Evolutionary conservation across 2,113 vertebrate species (phyloP), one percentile per base, ranked within the genome.

Genomic region (Cinclus cinclus): DNA sequence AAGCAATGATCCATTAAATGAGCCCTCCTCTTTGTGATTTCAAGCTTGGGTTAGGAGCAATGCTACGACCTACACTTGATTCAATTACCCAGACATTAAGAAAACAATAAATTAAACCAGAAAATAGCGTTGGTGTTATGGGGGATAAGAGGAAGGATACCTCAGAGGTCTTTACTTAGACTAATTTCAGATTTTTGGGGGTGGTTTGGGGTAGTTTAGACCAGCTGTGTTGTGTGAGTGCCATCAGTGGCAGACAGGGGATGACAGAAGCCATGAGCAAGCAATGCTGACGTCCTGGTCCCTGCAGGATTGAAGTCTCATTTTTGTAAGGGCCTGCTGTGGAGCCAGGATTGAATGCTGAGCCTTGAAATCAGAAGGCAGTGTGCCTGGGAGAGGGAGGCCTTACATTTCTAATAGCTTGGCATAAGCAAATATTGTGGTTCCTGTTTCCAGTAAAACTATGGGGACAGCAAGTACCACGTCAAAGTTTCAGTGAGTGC

Each of bases 1-100:
- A 90, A 91, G 75, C 56, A 90, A 90, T 77, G 82, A 93, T 91
- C 67, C 71, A 31, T 90, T 83, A 90, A 96, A 93, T 52, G 35
- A 94, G 44, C n/a, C 22, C 10, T 88, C n/a, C 42, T 70, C 16
- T 28, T 31, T 0, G 3, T 50, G 77, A 91, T 79, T 92, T 87
- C 62, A 68, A 69, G 60, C 35, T 58, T 69, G 53, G 46, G 8
- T 73, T 86, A 89, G 63, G 47, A 80, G 55, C 33, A 67, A 25
- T 6, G 10, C 37, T 67, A 12, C 49, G 73, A 33, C 20, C 19
- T 24, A 80, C 42, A 12, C 50, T 91, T 73, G 33, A 70, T 74
- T 83, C 35, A 63, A 58, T 86, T 88, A 67, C 7, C 4, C 37
- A 42, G 58, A 58, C 16, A 15, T 33, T 50, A 94, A 46, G 60